Evolutionary conservation across 2,888 invertebrate species (phyloP).

Genomic region (Lissonota sp.): DNA sequence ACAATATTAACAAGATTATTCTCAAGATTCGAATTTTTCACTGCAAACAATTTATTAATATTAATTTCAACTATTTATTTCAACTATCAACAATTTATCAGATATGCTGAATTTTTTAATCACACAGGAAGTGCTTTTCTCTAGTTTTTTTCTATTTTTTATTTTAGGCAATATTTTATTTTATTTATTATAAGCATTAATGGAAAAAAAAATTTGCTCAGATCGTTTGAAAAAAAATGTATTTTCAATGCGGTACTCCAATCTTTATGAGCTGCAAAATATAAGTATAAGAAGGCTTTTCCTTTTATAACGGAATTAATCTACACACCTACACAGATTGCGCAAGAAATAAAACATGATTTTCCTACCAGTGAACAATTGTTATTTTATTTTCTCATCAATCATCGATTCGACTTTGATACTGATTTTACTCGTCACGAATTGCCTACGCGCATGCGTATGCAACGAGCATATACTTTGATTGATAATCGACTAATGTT

Average conservation of each 20-base stretch:
- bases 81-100: not conserved
- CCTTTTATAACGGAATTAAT: not conserved
- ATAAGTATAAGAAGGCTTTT: not conserved
- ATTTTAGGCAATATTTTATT: not conserved
- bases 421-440: conserved; percentile 15
- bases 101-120: not conserved
- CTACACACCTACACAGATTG: not conserved
- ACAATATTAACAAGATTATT: conserved; percentile 14
- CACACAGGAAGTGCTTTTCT: not conserved
- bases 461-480: conserved; percentile 14
- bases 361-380: conserved; percentile 8
- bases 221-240: too few species aligned
- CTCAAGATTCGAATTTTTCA: not conserved
- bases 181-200: too few species aligned
- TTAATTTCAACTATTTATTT: not conserved
- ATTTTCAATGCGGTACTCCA: too few species aligned
- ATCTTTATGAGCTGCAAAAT: too few species aligned
- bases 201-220: too few species aligned
- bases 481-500: conserved; percentile 40
- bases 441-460: not conserved
- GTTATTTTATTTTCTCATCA: conserved; percentile 3
- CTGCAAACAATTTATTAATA: not conserved
- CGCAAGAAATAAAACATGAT: conserved; percentile 27
- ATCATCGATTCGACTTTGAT: conserved; percentile 30
- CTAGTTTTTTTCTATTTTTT: not conserved